A percentile compares a stretch with the other conserved stretches of the same genome.
phyloP scores from a whole-genome alignment of 2,113 vertebrate species.

The Macaca fascicularis region DNA sequence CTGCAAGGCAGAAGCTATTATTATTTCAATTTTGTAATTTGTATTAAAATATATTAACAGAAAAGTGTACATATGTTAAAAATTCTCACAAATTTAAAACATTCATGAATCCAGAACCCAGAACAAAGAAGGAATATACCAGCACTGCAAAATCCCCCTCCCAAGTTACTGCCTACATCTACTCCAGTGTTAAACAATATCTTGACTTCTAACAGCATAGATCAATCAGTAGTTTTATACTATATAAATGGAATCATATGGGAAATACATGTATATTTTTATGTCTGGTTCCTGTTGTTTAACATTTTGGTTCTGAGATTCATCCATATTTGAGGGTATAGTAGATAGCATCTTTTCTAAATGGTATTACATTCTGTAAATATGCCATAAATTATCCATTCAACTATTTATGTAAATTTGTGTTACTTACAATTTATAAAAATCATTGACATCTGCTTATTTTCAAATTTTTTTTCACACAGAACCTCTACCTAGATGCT shows the following conservation, averaged over 20 bases:
- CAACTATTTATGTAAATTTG: neutral
- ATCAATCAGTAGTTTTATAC: neutral
- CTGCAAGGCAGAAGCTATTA: neutral
- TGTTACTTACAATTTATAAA: neutral
- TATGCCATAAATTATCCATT: neutral
- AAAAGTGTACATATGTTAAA: neutral
- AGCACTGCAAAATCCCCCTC: neutral
- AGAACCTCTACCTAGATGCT: neutral
- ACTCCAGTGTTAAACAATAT: accelerated
- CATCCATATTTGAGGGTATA: neutral
- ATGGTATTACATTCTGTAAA: neutral
- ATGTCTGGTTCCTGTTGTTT: neutral
- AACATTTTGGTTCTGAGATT: neutral
- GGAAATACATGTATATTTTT: no score
- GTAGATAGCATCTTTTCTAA: neutral
- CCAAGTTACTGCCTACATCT: neutral
- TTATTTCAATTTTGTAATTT: neutral
- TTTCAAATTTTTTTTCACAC: neutral
- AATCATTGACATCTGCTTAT: neutral
- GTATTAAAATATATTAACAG: neutral
- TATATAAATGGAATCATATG: neutral
- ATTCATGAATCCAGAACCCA: neutral
- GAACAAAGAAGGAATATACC: neutral
- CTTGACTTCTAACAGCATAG: neutral
- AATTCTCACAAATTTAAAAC: neutral